Conservation (phyloP, 2,888 invertebrate species). For the Agrilus biguttatus region DNA sequence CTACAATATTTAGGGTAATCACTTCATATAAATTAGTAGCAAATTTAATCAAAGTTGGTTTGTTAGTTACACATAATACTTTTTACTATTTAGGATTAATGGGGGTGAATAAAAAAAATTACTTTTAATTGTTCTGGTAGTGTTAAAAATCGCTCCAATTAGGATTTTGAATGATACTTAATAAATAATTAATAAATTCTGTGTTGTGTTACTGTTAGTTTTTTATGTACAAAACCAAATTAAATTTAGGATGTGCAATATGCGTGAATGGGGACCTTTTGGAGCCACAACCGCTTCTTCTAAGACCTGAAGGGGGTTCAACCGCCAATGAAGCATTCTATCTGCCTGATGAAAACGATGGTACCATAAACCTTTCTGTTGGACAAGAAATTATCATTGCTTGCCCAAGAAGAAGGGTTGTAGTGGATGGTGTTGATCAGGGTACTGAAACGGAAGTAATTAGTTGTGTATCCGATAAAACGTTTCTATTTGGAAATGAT, state of each 20-base stretch:
- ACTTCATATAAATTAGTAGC: too few relatives aligned
- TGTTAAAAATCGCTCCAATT: too few relatives aligned
- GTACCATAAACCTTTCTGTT: conserved; percentile 9
- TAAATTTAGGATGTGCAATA: conserved; percentile 27
- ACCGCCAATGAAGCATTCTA: conserved; percentile 11
- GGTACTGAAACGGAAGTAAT: conserved; percentile 5
- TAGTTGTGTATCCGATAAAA: conserved; percentile 11
- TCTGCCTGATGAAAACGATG: conserved; percentile 11
- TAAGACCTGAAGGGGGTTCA: conserved; percentile 24
- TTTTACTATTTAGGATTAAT: too few relatives aligned
- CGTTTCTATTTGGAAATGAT: conserved; percentile 10
- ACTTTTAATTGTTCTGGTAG: too few relatives aligned
- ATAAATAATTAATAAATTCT: too few relatives aligned
- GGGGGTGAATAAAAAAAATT: too few relatives aligned
- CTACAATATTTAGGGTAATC: too few relatives aligned
- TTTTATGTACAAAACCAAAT: too few relatives aligned
- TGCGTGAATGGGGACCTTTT: conserved; percentile 36
- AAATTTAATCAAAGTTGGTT: too few relatives aligned
- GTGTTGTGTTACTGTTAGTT: too few relatives aligned
- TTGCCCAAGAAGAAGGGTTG: conserved; percentile 12
- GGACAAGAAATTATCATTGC: conserved; percentile 11
- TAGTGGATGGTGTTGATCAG: conserved; percentile 5
- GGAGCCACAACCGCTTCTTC: conserved; percentile 44
- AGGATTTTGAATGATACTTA: too few relatives aligned
- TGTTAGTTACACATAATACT: too few relatives aligned